Conservation (phyloP, 2,888 invertebrate species). For the Xestia sexstrigata region DNA sequence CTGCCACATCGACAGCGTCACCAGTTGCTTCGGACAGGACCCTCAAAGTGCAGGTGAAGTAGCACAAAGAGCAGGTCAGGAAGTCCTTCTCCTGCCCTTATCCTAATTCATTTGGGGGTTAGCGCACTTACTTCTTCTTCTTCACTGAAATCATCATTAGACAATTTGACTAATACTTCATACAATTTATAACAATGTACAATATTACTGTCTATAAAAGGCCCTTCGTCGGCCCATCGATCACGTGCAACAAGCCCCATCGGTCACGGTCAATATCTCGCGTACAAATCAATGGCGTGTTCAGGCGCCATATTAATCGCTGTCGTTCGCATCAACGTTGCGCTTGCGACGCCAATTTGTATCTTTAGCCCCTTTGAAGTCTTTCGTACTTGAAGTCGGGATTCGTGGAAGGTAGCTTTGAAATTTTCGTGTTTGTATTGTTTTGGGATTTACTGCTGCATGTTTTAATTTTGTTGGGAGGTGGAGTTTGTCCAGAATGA, state of each 20-base stretch:
- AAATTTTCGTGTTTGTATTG: conserved; percentile 68
- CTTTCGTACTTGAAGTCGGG: conserved; percentile 61
- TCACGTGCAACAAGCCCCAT: conserved; percentile 74
- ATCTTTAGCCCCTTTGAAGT: conserved; percentile 82
- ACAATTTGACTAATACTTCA: not conserved
- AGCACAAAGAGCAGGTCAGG: not conserved
- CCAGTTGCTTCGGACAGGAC: not conserved
- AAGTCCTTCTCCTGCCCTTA: not conserved
- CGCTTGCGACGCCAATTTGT: conserved; percentile 78
- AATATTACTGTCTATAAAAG: conserved; percentile 38
- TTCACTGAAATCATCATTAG: not conserved
- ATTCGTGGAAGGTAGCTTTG: conserved; percentile 71
- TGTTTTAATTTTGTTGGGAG: conserved; percentile 28
- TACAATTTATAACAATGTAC: conserved; percentile 17
- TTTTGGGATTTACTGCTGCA: conserved; percentile 27
- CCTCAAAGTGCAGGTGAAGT: not conserved
- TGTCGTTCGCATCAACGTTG: conserved; percentile 75
- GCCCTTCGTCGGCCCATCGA: conserved; percentile 55
- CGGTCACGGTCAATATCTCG: conserved; percentile 79
- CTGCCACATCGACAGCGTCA: not conserved
- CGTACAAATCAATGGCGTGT: conserved; percentile 65
- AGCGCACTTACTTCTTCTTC: not conserved
- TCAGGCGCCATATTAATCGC: conserved; percentile 82
- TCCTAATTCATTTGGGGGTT: not conserved
- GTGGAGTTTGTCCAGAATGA: not conserved